Evolutionary conservation across 2,113 vertebrate genomes (phyloP).

Genomic region (rabbit (Oryctolagus cuniculus)): DNA sequence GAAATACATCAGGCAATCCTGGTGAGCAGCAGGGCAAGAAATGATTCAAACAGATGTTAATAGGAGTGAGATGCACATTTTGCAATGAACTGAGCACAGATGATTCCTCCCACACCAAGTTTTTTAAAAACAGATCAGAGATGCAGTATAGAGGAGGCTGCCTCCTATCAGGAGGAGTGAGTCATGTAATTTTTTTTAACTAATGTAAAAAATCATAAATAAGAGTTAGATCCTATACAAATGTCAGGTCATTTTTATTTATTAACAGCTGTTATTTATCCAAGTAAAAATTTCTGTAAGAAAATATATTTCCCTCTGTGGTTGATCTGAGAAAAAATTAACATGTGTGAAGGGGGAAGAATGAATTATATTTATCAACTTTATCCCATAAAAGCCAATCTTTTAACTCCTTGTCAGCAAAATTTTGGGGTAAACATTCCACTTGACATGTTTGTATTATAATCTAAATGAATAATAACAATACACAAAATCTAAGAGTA

Average conservation of each 20-base stretch:
- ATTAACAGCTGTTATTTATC: conserved; percentile 66
- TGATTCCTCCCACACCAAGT: conserved; percentile 61
- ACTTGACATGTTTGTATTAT: conserved; percentile 45
- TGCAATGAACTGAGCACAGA: conserved; percentile 62
- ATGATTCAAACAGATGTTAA: conserved; percentile 68
- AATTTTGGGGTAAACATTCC: neutral
- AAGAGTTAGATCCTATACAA: conserved; percentile 50
- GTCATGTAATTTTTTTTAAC: conserved; percentile 59
- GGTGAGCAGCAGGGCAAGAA: conserved; percentile 58
- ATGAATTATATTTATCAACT: conserved; percentile 29
- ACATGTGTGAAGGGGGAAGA: conserved; percentile 15
- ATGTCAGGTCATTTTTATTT: conserved; percentile 71
- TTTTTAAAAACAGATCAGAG: conserved; percentile 65
- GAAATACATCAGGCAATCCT: conserved; percentile 32
- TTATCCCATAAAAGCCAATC: conserved; percentile 48
- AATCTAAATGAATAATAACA: conserved; percentile 44
- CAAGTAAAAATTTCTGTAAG: conserved; percentile 54
- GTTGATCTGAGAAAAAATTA: neutral
- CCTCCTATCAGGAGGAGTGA: conserved; percentile 31
- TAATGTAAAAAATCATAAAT: conserved; percentile 67
- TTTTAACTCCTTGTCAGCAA: conserved; percentile 56
- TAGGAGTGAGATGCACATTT: conserved; percentile 27
- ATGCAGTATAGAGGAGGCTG: conserved; percentile 34
- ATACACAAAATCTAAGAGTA: neutral
- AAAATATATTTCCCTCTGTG: conserved; percentile 58